Percentiles rank a stretch among this genome's conserved stretches.
Evolutionary conservation across 2,797 vertebrate genomes (phyloP).

Genomic region (Takifugu rubripes): DNA sequence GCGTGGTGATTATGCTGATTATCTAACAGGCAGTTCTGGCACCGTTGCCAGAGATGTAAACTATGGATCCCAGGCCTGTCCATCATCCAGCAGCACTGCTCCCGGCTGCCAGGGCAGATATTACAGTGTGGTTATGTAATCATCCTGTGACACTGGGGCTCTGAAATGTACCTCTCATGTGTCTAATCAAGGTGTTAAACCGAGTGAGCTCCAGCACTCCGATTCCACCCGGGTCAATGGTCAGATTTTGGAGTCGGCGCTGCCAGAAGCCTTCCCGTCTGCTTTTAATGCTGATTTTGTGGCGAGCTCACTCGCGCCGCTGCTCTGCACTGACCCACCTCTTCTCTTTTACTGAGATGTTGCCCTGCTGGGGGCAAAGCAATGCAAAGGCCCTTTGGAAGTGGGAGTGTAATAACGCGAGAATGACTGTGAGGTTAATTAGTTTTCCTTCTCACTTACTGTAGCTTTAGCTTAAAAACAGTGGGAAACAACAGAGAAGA

Average conservation of each 20-base stretch:
- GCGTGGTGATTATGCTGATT: too few species aligned
- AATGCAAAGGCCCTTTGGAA: constrained; percentile 40
- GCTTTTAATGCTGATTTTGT: constrained; percentile 56
- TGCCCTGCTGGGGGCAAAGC: constrained; percentile 62
- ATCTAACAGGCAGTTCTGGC: neutral
- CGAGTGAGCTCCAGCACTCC: constrained; percentile 61
- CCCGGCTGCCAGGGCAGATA: constrained; percentile 57
- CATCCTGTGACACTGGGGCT: constrained; percentile 67
- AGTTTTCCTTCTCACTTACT: constrained; percentile 62
- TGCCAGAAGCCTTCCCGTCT: constrained; percentile 34
- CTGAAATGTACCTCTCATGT: constrained; percentile 74
- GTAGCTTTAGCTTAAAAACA: constrained; percentile 33
- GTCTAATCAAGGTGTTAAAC: constrained; percentile 70
- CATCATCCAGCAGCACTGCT: constrained; percentile 23
- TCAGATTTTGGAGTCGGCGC: constrained; percentile 63
- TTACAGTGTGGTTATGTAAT: constrained; percentile 70
- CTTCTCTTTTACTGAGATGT: constrained; percentile 64
- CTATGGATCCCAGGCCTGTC: constrained; percentile 33
- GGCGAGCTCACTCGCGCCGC: neutral
- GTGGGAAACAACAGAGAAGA: constrained; percentile 25
- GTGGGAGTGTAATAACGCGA: constrained; percentile 70
- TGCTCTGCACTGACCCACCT: constrained; percentile 43
- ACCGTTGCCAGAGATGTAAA: constrained; percentile 4
- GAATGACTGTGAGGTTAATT: constrained; percentile 79
- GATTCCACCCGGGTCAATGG: constrained; percentile 76